Percentiles rank a stretch among this genome's conserved stretches.
phyloP scores from a whole-genome alignment of 2,888 invertebrate genomes.

The Trachelus tabidus region DNA sequence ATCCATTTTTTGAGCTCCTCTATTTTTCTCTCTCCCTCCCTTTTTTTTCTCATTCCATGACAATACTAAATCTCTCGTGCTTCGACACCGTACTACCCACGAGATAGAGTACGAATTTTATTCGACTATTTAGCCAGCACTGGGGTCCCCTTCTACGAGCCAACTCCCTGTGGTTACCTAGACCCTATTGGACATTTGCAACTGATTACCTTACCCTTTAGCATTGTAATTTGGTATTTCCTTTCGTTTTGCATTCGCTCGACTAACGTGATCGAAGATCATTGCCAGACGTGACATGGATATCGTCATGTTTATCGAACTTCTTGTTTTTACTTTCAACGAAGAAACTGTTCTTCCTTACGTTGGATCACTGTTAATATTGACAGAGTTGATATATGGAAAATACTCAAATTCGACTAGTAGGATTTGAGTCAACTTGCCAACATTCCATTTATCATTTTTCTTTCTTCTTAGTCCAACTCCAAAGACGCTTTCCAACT shows the following conservation, averaged over 20 bases:
- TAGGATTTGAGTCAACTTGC: background rate
- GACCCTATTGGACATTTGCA: background rate
- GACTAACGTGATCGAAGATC: background rate
- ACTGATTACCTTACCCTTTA: background rate
- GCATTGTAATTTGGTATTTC: background rate
- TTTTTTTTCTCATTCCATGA: background rate
- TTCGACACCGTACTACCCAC: background rate
- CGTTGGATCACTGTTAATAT: too few species aligned
- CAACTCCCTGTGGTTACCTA: background rate
- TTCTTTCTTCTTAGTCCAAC: too few species aligned
- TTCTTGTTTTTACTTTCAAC: background rate
- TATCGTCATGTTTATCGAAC: too few species aligned
- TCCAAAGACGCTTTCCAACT: too few species aligned
- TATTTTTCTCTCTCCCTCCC: background rate
- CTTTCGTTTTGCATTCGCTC: background rate
- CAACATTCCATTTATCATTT: background rate
- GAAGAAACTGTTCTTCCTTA: too few species aligned
- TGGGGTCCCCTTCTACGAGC: background rate
- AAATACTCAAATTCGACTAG: background rate
- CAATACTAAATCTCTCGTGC: background rate
- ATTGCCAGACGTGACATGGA: background rate
- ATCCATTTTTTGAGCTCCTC: background rate
- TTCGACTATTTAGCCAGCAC: background rate
- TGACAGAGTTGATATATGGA: too few species aligned
- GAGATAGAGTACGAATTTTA: background rate